Percentiles rank a stretch among this genome's conserved stretches.
Conservation (phyloP, 1,140 invertebrate species). For the Cotesia glomerata region DNA sequence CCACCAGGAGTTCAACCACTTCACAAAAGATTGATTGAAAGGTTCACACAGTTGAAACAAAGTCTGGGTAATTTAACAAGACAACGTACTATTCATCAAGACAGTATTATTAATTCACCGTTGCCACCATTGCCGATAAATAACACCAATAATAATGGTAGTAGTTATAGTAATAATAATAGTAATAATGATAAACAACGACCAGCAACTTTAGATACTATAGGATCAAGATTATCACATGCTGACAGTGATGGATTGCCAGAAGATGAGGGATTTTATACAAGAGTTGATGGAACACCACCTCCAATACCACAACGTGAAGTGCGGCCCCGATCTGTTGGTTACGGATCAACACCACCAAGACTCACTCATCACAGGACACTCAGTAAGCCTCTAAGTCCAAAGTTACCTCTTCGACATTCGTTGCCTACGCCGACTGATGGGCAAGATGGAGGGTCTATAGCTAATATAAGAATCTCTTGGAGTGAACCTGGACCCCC, state of each 20-base stretch:
- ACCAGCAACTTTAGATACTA: slow-evolving; percentile 50
- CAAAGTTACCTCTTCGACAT: slow-evolving; percentile 64
- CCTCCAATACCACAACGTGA: slow-evolving; percentile 69
- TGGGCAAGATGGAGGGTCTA: slow-evolving; percentile 46
- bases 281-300: slow-evolving; percentile 56
- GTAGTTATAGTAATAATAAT: too few species aligned
- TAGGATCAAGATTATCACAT: slow-evolving; percentile 48
- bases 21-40: slow-evolving; percentile 84
- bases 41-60: slow-evolving; percentile 80
- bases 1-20: slow-evolving; percentile 83
- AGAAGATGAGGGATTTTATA: slow-evolving; percentile 60
- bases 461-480: slow-evolving; percentile 62
- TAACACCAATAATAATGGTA: too few species aligned
- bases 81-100: slow-evolving; percentile 68
- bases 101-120: slow-evolving; percentile 81
- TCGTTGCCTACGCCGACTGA: slow-evolving; percentile 62
- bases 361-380: slow-evolving; percentile 67
- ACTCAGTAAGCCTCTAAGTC: slow-evolving; percentile 68
- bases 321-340: slow-evolving; percentile 65
- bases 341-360: slow-evolving; percentile 64
- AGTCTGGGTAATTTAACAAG: slow-evolving; percentile 70
- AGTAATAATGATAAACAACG: slow-evolving; percentile 59
- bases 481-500: slow-evolving; percentile 65
- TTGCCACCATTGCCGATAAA: slow-evolving; percentile 72
- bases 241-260: slow-evolving; percentile 50